phyloP scores from a whole-genome alignment of 1,140 invertebrate genomes.

The Atopsyche davidsoni region DNA sequence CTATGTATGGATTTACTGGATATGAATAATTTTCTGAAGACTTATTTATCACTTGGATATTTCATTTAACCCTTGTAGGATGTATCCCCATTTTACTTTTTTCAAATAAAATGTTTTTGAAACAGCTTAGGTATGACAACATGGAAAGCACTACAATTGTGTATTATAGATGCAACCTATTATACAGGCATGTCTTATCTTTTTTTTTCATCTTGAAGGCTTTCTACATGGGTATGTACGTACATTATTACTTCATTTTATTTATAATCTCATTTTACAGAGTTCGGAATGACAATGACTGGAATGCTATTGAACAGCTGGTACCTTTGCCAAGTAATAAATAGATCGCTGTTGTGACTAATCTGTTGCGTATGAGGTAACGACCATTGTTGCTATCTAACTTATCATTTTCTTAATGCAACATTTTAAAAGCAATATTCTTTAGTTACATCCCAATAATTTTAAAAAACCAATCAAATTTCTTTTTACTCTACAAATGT shows the following conservation, averaged over 20 bases:
- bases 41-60: too few relatives aligned
- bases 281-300: conserved; percentile 19
- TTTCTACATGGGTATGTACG: conserved; percentile 17
- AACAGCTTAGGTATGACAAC: background rate
- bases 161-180: conserved; percentile 11
- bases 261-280: conserved; percentile 23
- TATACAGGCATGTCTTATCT: conserved; percentile 17
- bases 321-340: conserved; percentile 21
- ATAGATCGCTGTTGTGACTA: conserved; percentile 18
- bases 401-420: conserved; percentile 13
- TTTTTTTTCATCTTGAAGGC: conserved; percentile 19
- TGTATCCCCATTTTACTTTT: too few relatives aligned
- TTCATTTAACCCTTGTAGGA: too few relatives aligned
- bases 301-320: conserved; percentile 20
- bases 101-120: too few relatives aligned
- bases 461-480: too few relatives aligned
- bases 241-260: conserved; percentile 21
- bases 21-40: too few relatives aligned
- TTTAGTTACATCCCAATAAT: too few relatives aligned
- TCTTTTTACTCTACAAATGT: too few relatives aligned
- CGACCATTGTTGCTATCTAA: conserved; percentile 20
- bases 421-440: too few relatives aligned
- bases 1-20: too few relatives aligned
- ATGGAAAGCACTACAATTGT: conserved; percentile 17
- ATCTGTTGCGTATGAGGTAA: conserved; percentile 16